These are phyloP conservation scores for Volucella zonaria DNA, from an alignment of 2,888 invertebrate species.

Conservation along the genomic window DNA sequence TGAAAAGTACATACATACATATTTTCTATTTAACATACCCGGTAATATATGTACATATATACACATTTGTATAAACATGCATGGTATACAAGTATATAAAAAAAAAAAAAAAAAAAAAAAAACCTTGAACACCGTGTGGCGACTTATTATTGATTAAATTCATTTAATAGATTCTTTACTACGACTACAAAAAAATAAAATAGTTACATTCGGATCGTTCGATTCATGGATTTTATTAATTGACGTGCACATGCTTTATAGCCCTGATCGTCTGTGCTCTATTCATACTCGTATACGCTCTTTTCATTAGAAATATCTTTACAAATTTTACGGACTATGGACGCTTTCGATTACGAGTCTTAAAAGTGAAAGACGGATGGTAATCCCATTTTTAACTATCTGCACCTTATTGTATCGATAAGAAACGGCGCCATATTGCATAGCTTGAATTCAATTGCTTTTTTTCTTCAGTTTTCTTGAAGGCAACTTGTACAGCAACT, in stretches of 20 bases:
- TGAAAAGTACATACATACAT: conserved; percentile 37
- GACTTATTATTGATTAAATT: conserved; percentile 60
- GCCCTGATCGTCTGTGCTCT: neutral
- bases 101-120: conserved; percentile 48
- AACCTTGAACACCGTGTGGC: conserved; percentile 44
- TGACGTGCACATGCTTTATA: conserved; percentile 10
- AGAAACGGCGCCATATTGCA: conserved; percentile 22
- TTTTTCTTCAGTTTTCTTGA: too few species aligned
- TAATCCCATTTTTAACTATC: conserved; percentile 24
- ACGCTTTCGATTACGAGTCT: too few species aligned
- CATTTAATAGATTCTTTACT: conserved; percentile 17
- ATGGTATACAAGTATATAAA: neutral
- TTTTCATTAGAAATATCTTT: too few species aligned
- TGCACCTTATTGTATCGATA: conserved; percentile 29
- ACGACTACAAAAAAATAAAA: neutral
- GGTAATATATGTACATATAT: too few species aligned
- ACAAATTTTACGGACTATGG: too few species aligned
- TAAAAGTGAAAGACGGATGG: conserved; percentile 7
- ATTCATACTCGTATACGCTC: too few species aligned
- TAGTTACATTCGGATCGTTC: conserved; percentile 9
- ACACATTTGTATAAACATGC: too few species aligned
- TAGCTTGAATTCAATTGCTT: neutral
- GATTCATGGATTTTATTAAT: conserved; percentile 16
- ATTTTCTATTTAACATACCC: too few species aligned
- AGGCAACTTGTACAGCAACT: conserved; percentile 4